Base-by-base conservation (phyloP, 2,888 invertebrate genomes). In the Drosophila rubida region DNA sequence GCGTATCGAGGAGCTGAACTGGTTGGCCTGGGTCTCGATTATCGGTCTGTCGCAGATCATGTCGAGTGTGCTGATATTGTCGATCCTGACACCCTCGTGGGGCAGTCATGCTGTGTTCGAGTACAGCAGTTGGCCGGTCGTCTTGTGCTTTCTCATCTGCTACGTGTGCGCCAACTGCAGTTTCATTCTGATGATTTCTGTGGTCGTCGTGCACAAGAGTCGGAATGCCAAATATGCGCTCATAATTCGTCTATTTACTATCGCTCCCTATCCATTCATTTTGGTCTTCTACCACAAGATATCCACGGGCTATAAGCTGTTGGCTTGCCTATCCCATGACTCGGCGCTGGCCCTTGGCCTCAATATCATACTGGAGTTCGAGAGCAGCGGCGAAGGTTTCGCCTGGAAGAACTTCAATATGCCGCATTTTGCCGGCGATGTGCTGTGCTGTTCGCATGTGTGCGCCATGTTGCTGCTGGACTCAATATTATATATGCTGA, bases 281-380 rank as follows among this genome's bases (percentile, higher is more conserved):
- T 9, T 35, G 0, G 22, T 39, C 4, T 53, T 59, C 13, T 50
- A 46, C 11, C 37, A 50, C 11, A 27, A 54, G 6, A 1, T 49
- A 11, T 4, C 39, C 39, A 9, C 25, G 42, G n/a, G 16, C 0
- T 50, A 23, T 13, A 68, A 59, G 22, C 22, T 59, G 2, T 0
- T 68, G 4, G 39, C 50, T 11, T 64, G 58, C 7, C 14, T 68
- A 6, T 59, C 53, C 22, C 64, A 59, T 4, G 64, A 68, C 13
- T 59, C 48, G 1, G 68, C 25, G 0, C 22, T 68, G 13, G 54
- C 54, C 0, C 39, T 64, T 27, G 68, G 68, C 5, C 0, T 63
- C 0, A 25, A 22, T 6, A 44, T 64, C n/a, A 68, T 68, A 4
- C 9, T 68, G 39, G 54, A 59, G 4, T 68, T 59, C 3, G 68